phyloP scores from a whole-genome alignment of 1,140 invertebrate genomes.

The Anastrepha ludens region DNA sequence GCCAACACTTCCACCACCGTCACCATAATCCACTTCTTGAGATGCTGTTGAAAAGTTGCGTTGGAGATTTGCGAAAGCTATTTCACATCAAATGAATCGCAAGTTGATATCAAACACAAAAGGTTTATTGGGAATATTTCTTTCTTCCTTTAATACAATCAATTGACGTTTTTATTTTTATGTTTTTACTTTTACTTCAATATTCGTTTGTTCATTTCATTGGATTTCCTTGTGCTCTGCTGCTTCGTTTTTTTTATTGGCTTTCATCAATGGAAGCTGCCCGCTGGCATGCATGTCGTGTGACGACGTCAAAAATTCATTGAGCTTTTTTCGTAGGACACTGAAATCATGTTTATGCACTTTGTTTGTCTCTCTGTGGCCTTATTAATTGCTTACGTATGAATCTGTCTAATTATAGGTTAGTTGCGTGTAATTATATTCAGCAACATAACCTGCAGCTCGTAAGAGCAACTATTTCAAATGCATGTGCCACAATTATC shows the following conservation, averaged over 20 bases:
- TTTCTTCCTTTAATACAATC: not conserved
- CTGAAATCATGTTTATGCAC: not conserved
- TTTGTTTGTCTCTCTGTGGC: not conserved
- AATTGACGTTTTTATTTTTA: not conserved
- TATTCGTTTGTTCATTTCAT: too few relatives aligned
- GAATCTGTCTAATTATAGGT: not conserved
- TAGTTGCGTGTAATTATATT: not conserved
- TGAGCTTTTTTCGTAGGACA: conserved; percentile 1
- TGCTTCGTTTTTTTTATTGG: not conserved
- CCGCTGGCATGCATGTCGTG: not conserved
- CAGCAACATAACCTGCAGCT: not conserved
- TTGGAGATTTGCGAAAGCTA: too few relatives aligned
- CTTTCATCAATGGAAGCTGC: conserved; percentile 24
- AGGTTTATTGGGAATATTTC: too few relatives aligned
- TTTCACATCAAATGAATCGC: too few relatives aligned
- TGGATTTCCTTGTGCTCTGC: too few relatives aligned
- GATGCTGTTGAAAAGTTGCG: too few relatives aligned
- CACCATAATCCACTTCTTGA: too few relatives aligned
- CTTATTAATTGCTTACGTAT: conserved; percentile 24
- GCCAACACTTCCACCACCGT: too few relatives aligned
- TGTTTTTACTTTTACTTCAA: not conserved
- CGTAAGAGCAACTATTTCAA: not conserved
- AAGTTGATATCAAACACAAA: too few relatives aligned
- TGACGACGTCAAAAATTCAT: conserved; percentile 14
- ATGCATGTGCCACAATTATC: not conserved